A percentile compares a stretch with the other conserved stretches of the same genome.
Conservation (phyloP, 2,888 invertebrate genomes). For the Agrochola litura region DNA sequence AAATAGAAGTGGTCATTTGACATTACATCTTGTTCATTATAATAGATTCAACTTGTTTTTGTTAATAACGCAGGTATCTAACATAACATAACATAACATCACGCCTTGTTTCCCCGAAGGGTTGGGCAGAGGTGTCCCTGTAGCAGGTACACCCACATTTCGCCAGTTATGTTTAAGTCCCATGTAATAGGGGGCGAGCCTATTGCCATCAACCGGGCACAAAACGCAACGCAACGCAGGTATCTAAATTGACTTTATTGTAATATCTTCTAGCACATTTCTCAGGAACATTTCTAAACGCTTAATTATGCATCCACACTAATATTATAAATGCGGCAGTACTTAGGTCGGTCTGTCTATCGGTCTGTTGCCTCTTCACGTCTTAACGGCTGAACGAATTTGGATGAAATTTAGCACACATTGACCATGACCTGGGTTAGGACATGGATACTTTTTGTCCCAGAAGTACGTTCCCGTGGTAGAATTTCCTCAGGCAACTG, state of each 20-base stretch:
- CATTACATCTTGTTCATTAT: not conserved
- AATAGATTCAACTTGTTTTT: slow-evolving; percentile 9
- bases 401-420: no score
- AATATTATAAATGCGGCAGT: not conserved
- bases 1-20: not conserved
- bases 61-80: not conserved
- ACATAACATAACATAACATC: no score
- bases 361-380: not conserved
- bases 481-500: no score
- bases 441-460: not conserved
- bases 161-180: no score
- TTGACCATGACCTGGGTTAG: not conserved
- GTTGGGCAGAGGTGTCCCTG: no score
- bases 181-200: no score
- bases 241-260: not conserved
- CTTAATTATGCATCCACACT: not conserved
- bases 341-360: not conserved
- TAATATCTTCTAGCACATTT: not conserved
- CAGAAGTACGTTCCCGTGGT: not conserved
- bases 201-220: no score
- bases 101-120: no score
- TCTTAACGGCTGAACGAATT: no score
- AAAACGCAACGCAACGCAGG: no score
- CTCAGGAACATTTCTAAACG: not conserved
- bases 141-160: no score